phyloP scores from a whole-genome alignment of 2,888 invertebrate species.

The Himalopsyche tibetana region DNA sequence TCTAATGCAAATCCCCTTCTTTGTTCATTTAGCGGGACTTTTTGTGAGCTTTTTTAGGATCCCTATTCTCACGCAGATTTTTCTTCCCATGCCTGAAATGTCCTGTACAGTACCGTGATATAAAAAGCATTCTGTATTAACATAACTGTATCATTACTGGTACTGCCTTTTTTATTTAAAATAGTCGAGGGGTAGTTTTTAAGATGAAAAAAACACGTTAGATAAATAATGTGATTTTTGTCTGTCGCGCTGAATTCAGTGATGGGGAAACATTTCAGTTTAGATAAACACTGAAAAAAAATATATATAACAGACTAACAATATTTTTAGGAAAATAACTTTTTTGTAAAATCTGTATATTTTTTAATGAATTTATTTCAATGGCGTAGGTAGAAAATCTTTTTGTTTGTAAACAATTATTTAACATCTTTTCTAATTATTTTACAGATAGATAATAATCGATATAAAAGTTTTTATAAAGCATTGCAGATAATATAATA shows the following conservation, averaged over 20 bases:
- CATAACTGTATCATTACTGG: conserved; percentile 62
- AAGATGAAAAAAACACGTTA: conserved; percentile 49
- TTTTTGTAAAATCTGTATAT: no score
- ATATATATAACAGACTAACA: neutral
- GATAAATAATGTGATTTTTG: conserved; percentile 55
- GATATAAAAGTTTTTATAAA: no score
- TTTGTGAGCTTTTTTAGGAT: conserved; percentile 43
- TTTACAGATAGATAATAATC: no score
- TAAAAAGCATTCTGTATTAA: conserved; percentile 56
- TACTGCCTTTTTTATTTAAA: conserved; percentile 53
- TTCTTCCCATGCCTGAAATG: conserved; percentile 49
- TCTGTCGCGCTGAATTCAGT: neutral
- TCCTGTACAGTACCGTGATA: conserved; percentile 18
- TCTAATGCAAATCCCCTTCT: conserved; percentile 18
- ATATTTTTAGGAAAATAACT: no score
- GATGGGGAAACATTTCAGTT: neutral
- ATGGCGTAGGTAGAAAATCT: no score
- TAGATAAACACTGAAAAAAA: neutral
- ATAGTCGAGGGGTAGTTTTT: conserved; percentile 41
- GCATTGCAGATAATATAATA: no score
- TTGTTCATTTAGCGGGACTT: conserved; percentile 30
- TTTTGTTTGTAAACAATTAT: no score
- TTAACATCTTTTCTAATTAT: no score
- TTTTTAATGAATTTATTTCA: no score
- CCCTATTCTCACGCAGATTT: conserved; percentile 55